Percentiles rank a stretch among this genome's conserved stretches.
Conservation (phyloP, 2,113 vertebrate species). For the Phainopepla nitens region DNA sequence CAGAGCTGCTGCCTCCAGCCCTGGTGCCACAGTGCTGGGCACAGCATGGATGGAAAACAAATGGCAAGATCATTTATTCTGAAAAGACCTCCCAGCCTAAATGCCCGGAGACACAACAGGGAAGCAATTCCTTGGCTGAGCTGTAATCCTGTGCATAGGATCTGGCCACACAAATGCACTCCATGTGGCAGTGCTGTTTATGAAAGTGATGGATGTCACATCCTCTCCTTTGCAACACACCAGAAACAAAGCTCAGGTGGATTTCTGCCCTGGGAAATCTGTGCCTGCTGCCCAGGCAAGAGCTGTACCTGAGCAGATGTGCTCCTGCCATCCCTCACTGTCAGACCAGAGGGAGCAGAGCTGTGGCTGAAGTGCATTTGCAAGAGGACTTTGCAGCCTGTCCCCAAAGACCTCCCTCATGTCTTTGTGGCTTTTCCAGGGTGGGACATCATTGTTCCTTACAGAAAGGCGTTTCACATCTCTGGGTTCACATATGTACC, state of each 20-base stretch:
- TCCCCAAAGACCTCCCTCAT: background rate
- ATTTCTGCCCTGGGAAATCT: background rate
- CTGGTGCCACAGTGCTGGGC: background rate
- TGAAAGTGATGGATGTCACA: constrained; percentile 14
- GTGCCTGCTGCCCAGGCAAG: background rate
- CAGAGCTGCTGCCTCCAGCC: background rate
- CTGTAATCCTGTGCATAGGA: background rate
- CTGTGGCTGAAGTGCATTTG: background rate
- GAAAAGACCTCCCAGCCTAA: constrained; percentile 35
- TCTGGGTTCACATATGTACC: background rate
- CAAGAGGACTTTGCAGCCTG: background rate
- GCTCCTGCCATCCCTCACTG: constrained; percentile 1
- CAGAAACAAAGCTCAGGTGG: background rate
- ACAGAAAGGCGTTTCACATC: background rate
- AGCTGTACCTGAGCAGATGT: constrained; percentile 1
- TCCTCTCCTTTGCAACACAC: background rate
- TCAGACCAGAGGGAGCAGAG: background rate
- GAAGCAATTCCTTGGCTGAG: constrained; percentile 41
- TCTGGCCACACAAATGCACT: constrained; percentile 18
- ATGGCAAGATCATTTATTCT: constrained; percentile 8
- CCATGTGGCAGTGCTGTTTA: background rate
- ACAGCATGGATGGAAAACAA: constrained; percentile 11
- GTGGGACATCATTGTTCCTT: background rate
- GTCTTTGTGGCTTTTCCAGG: background rate
- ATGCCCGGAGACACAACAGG: background rate